Evolutionary conservation across 2,888 invertebrate species (phyloP).

Genomic region (Danaus chrysippus): DNA sequence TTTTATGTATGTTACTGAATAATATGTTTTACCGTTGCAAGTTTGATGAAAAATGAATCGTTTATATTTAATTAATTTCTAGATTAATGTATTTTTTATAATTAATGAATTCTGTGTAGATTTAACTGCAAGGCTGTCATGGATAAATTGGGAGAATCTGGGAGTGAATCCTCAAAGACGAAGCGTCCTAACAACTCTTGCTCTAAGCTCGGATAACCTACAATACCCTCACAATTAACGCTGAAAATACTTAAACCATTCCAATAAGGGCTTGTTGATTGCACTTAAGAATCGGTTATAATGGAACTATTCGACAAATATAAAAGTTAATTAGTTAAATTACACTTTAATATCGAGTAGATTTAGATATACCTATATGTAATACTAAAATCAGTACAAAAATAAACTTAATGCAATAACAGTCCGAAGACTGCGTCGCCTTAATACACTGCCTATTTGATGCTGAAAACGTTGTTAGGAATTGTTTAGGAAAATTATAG

Average conservation of each 20-base stretch:
- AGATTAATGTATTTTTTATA: no score
- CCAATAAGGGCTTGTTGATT: not conserved
- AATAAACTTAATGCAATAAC: not conserved
- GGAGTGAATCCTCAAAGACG: conserved; percentile 95
- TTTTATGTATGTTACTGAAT: no score
- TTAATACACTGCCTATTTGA: conserved; percentile 2
- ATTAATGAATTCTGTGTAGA: conserved; percentile 78
- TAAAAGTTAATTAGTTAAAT: no score
- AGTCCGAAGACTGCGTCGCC: not conserved
- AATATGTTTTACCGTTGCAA: no score
- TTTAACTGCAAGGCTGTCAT: conserved; percentile 96
- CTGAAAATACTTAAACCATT: conserved; percentile 1
- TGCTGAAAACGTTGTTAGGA: not conserved
- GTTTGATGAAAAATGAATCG: no score
- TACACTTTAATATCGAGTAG: no score
- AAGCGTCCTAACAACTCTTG: conserved; percentile 89
- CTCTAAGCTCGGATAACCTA: conserved; percentile 85
- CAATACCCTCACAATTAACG: conserved; percentile 61
- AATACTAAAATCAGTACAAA: conserved; percentile 1
- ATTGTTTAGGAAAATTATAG: not conserved
- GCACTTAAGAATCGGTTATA: not conserved
- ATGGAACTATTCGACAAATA: no score
- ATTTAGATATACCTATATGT: no score
- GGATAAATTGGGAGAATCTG: conserved; percentile 99
- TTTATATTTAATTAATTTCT: no score